phyloP scores from a whole-genome alignment of 1,140 invertebrate species.

The Babylonia areolata region DNA sequence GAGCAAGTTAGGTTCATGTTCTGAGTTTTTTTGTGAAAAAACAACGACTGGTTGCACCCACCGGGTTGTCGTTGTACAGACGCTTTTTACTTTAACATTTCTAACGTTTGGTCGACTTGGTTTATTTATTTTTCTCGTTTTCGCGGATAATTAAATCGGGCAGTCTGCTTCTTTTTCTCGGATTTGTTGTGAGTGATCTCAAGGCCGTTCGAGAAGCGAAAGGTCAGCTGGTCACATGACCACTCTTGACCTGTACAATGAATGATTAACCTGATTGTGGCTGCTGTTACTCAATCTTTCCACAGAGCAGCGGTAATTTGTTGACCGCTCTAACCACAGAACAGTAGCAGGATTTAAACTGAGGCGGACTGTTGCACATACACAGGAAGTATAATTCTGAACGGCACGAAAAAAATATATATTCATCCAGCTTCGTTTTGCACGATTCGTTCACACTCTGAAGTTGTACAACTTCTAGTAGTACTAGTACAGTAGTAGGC shows the following conservation, averaged over 20 bases:
- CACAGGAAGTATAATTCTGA: too few relatives aligned
- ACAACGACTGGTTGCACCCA: background rate
- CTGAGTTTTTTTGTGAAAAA: background rate
- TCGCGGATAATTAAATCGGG: background rate
- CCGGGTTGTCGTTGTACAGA: background rate
- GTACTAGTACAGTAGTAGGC: too few relatives aligned
- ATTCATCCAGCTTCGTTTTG: too few relatives aligned
- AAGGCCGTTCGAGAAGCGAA: slow-evolving; percentile 10
- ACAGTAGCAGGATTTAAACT: too few relatives aligned
- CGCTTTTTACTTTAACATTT: background rate
- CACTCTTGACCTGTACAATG: background rate
- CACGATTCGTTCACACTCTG: too few relatives aligned
- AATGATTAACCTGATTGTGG: slow-evolving; percentile 3
- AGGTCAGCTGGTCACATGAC: background rate
- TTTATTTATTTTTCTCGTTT: background rate
- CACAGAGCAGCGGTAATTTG: background rate
- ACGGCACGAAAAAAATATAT: too few relatives aligned
- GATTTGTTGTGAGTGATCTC: background rate
- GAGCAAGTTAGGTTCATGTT: background rate
- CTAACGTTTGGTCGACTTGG: background rate
- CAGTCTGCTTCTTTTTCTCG: background rate
- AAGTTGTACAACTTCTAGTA: too few relatives aligned
- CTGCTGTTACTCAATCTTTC: background rate
- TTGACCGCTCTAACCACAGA: background rate
- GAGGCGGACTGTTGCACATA: too few relatives aligned